Conservation (phyloP, 2,888 invertebrate genomes). For the Pammene fasciana region DNA sequence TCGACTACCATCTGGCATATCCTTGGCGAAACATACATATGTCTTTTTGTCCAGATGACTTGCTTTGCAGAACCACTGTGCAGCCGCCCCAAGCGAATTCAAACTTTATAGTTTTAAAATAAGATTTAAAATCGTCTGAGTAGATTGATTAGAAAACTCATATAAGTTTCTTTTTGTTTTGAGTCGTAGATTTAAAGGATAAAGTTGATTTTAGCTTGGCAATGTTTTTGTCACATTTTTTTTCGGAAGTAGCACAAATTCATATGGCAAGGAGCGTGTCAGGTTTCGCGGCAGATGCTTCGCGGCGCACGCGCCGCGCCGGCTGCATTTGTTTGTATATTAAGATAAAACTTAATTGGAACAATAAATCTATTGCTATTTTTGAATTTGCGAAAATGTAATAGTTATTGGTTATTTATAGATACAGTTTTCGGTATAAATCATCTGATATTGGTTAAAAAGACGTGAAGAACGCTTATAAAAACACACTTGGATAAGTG, state of each 20-base stretch:
- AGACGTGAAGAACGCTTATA: neutral
- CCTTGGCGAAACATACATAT: constrained; percentile 73
- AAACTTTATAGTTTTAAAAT: constrained; percentile 5
- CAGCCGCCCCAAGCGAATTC: constrained; percentile 29
- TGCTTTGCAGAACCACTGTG: constrained; percentile 50
- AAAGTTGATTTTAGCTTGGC: constrained; percentile 51
- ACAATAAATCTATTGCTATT: constrained; percentile 27
- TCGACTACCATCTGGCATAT: constrained; percentile 65
- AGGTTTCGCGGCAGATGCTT: constrained; percentile 79
- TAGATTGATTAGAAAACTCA: constrained; percentile 23
- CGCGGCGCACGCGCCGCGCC: constrained; percentile 69
- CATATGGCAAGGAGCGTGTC: constrained; percentile 77
- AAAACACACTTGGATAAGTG: neutral
- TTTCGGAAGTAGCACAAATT: constrained; percentile 74
- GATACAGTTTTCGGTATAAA: neutral
- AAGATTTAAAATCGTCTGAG: constrained; percentile 42
- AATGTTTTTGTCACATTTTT: constrained; percentile 53
- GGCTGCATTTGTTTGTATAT: constrained; percentile 46
- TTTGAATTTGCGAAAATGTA: constrained; percentile 12
- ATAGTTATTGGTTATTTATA: constrained; percentile 4
- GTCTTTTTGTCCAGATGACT: constrained; percentile 74
- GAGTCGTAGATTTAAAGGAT: neutral
- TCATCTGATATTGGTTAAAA: constrained; percentile 3
- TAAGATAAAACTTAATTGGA: constrained; percentile 31
- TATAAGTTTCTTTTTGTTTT: constrained; percentile 41